Evolutionary conservation across 2,888 invertebrate genomes (phyloP).

Genomic region (Amphimallon solstitiale): DNA sequence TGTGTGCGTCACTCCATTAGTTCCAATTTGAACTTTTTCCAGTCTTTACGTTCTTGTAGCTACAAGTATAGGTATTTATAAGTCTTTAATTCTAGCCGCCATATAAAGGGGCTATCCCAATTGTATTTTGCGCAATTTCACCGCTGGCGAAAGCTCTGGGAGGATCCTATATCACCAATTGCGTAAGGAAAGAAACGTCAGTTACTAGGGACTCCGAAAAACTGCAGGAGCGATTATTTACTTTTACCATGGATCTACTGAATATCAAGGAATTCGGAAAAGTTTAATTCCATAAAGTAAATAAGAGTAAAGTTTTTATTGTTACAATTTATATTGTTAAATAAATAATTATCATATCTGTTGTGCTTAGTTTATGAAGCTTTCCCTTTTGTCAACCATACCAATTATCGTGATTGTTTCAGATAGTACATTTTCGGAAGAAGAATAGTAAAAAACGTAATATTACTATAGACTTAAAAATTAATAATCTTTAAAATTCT

Average conservation of each 20-base stretch:
- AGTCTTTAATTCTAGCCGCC: constrained; percentile 69
- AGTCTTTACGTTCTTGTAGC: no score
- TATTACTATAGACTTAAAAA: no score
- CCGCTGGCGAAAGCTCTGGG: constrained; percentile 77
- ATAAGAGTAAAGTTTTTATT: not conserved
- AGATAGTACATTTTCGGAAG: no score
- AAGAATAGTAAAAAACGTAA: no score
- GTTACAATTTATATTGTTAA: not conserved
- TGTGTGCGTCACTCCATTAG: no score
- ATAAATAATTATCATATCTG: not conserved
- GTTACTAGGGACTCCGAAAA: constrained; percentile 42
- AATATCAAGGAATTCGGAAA: constrained; percentile 65
- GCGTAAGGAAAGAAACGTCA: constrained; percentile 61
- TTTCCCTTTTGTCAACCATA: no score
- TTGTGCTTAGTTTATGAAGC: no score
- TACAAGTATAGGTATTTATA: no score
- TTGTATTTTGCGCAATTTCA: constrained; percentile 81
- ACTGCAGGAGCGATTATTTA: constrained; percentile 74
- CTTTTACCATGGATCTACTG: constrained; percentile 72
- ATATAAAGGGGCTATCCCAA: constrained; percentile 81
- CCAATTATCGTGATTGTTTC: no score
- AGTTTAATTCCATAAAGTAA: not conserved
- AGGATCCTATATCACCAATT: constrained; percentile 86
- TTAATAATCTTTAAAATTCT: no score
- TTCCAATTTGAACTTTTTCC: no score